Evolutionary conservation across 2,888 invertebrate species (phyloP).

Genomic region (Bombylius major): DNA sequence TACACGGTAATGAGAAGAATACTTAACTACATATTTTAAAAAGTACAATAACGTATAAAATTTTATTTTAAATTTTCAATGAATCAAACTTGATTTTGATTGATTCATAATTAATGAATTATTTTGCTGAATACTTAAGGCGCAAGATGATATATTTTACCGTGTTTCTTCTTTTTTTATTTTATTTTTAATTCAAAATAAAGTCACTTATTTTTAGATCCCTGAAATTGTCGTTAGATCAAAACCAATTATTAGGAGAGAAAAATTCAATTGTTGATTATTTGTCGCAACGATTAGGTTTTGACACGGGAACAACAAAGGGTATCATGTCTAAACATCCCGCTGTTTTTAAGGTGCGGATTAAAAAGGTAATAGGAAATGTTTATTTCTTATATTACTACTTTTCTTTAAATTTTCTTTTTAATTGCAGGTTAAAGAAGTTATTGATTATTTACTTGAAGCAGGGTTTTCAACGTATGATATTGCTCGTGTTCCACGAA

Average conservation of each 20-base stretch:
- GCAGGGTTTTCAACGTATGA: constrained; percentile 41
- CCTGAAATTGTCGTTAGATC: constrained; percentile 27
- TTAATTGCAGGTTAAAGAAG: constrained; percentile 43
- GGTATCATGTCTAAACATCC: constrained; percentile 42
- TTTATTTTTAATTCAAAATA: constrained; percentile 15
- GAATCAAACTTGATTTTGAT: too few relatives aligned
- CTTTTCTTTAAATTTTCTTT: constrained; percentile 2
- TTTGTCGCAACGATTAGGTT: constrained; percentile 41
- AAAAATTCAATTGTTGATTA: constrained; percentile 41
- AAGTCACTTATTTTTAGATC: constrained; percentile 36
- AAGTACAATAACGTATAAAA: background rate
- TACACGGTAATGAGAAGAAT: background rate
- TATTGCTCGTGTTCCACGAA: constrained; percentile 42
- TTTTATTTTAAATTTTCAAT: too few relatives aligned
- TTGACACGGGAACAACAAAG: constrained; percentile 37
- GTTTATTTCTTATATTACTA: background rate
- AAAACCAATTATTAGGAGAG: constrained; percentile 40
- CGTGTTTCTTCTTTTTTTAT: background rate
- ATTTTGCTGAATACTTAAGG: too few relatives aligned
- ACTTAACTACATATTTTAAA: background rate
- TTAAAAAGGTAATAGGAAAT: constrained; percentile 39
- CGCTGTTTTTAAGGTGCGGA: constrained; percentile 41
- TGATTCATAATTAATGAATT: too few relatives aligned
- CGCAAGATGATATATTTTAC: too few relatives aligned
- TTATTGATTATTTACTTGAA: constrained; percentile 45